Evolutionary conservation across 2,797 vertebrate genomes (phyloP).

Genomic region (Ptychadena robeensis): DNA sequence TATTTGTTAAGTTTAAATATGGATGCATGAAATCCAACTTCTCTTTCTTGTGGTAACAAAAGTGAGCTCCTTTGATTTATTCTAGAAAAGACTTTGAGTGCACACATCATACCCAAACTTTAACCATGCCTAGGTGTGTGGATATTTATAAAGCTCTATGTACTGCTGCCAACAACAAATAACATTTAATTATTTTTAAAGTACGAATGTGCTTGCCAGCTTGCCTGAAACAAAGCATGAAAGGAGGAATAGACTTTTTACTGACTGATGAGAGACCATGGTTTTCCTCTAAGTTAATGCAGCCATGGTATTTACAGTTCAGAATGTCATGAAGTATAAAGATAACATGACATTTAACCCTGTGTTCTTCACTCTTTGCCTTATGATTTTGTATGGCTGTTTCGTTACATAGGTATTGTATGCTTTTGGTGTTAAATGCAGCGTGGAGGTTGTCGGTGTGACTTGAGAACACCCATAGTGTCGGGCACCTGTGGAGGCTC

Average conservation of each 20-base stretch:
- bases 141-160: background rate
- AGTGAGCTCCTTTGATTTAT: background rate
- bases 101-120: background rate
- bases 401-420: background rate
- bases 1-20: too few relatives aligned
- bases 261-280: background rate
- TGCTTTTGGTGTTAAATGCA: constrained; percentile 33
- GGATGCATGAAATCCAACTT: too few relatives aligned
- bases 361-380: background rate
- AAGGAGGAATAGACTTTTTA: background rate
- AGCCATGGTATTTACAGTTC: background rate
- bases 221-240: background rate
- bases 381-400: background rate
- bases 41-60: background rate
- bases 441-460: constrained; percentile 14
- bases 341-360: background rate
- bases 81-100: background rate
- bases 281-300: background rate
- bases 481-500: constrained; percentile 21
- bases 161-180: constrained; percentile 23
- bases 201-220: background rate
- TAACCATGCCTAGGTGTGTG: background rate
- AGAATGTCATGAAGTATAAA: constrained; percentile 1
- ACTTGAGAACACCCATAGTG: constrained; percentile 26
- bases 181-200: constrained; percentile 11